Evolutionary conservation across 2,113 vertebrate species (phyloP).

Genomic region (Seriola quinqueradiata): DNA sequence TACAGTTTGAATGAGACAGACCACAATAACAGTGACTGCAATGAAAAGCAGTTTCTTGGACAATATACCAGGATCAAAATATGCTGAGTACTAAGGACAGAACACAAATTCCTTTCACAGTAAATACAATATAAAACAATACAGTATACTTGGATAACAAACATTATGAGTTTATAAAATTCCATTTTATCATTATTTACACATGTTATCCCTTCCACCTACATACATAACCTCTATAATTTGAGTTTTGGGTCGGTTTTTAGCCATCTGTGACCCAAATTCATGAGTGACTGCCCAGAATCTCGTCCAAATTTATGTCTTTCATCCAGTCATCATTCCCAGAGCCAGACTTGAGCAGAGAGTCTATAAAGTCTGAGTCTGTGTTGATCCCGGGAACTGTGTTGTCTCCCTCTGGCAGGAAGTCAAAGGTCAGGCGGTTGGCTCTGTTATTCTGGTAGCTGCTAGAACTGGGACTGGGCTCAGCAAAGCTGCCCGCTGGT

Average conservation of each 20-base stretch:
- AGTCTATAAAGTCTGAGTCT: conserved; percentile 97
- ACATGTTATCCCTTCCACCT: conserved; percentile 56
- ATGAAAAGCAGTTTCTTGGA: conserved; percentile 56
- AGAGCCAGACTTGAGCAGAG: conserved; percentile 95
- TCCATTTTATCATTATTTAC: conserved; percentile 67
- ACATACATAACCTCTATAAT: conserved; percentile 27
- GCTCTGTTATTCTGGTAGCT: conserved; percentile 88
- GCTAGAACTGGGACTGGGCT: conserved; percentile 81
- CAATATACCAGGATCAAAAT: conserved; percentile 58
- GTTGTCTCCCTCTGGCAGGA: conserved; percentile 93
- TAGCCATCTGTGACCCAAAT: conserved; percentile 41
- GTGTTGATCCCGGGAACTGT: conserved; percentile 93
- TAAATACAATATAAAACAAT: conserved; percentile 88
- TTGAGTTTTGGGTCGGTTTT: conserved; percentile 34
- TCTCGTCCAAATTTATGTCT: conserved; percentile 98
- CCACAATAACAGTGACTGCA: conserved; percentile 50
- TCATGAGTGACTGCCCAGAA: conserved; percentile 93
- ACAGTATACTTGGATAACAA: conserved; percentile 78
- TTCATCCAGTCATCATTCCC: conserved; percentile 99
- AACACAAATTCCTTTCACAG: conserved; percentile 87
- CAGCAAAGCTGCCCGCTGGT: conserved; percentile 83
- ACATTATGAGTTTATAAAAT: conserved; percentile 77
- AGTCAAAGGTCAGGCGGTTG: conserved; percentile 91
- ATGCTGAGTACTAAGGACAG: conserved; percentile 83
- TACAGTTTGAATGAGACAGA: conserved; percentile 55